Base-by-base conservation (phyloP, 2,113 vertebrate genomes). In the Trochalopteron elliotii region DNA sequence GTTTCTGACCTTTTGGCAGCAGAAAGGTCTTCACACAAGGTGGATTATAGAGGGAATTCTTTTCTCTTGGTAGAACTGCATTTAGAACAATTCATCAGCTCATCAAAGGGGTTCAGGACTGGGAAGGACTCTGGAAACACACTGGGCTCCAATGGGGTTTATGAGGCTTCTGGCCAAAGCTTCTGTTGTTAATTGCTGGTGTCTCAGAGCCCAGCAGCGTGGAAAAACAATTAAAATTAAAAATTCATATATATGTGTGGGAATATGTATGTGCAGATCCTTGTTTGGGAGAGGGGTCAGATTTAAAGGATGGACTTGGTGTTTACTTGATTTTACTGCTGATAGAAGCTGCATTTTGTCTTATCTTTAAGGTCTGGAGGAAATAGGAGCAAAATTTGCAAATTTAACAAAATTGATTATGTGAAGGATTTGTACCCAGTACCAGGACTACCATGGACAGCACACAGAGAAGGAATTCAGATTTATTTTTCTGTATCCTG, bases 61-160 rank as follows among this genome's bases (percentile, higher is more conserved):
- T 70, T 42, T 60, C 56, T 35, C 27, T 68, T 42, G 56, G 53
- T 35, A 30, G 78, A 61, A 6, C 30, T 76, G 71, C 49, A 18
- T 42, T 71, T 53, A 16, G 23, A 11, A 9, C 22, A 55, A 1
- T 39, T 60, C 59, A 37, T 49, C 89, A 30, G 71, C 57, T 79
- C 72, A 63, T 82, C 70, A 44, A 2, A 37, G 67, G 74, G 17
- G 45, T 60, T 69, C 89, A 67, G 77, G 44, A 0, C 39, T 50
- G 57, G 65, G 49, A 18, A 19, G n/a, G 63, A 1, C 30, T 59
- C 65, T 55, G 5, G 5, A 47, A 78, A 35, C 19, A 18, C 47
- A 1, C 56, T 64, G 81, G 35, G 1, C 22, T 70, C 4, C 1
- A 42, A 0, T 8, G 11, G 69, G 44, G 15, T 33, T 55, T 55